Evolutionary conservation across 2,113 vertebrate genomes (phyloP), one percentile per base, ranked within the genome.

Genomic region (Erythrocercus mccallii): DNA sequence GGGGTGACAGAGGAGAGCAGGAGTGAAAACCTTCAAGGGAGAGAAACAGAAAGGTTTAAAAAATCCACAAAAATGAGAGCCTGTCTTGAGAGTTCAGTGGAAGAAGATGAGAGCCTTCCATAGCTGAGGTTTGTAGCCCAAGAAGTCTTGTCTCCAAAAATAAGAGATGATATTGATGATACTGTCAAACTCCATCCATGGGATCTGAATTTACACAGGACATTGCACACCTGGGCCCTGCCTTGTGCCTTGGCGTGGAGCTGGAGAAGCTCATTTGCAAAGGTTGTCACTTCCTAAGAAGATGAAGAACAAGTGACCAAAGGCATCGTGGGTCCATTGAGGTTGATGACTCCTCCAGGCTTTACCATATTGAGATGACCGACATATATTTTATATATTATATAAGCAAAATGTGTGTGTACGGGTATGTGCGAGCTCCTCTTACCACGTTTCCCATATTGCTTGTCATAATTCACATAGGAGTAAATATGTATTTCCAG

Each of bases 341-440:
- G 1, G 15, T 9, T 53, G 44, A 10, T n/a, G 42, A 8, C 38
- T 65, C 22, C 50, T 81, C 42, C n/a, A 69, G 64, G 37, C 45
- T 81, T 53, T 45, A 9, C 14, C 50, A 3, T 7, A 13, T 3
- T 44, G 23, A 70, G 51, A 11, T 70, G n/a, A n/a, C 7, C 42
- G n/a, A 4, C 5, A 10, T 22, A 3, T 25, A 25, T 44, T 56
- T 51, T 19, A 2, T 19, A 2, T 44, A 3, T 88, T 28, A 5
- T 2, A 8, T 6, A 31, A 80, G 23, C 42, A 21, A 45, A 64
- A 22, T 7, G 9, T 38, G 21, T 40, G 45, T 6, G 3, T 38
- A 0, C 38, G 6, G 0, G 0, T 37, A 2, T 4, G 23, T 24
- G 2, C 2, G 31, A 69, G 56, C 66, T 77, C 42, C 70, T 85